phyloP scores from a whole-genome alignment of 2,888 invertebrate genomes.

The Sicus ferrugineus region DNA sequence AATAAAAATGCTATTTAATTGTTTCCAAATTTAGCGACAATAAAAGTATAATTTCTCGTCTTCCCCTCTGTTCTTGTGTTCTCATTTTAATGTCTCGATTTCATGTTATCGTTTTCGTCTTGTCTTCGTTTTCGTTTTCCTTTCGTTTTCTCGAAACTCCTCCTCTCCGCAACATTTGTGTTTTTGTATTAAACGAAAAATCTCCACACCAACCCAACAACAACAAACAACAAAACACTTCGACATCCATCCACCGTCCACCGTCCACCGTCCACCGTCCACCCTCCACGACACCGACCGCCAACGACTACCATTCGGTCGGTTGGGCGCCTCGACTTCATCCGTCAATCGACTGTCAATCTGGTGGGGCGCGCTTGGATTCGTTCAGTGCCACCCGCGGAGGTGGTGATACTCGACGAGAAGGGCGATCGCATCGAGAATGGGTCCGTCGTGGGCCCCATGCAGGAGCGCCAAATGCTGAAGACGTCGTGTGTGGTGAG shows the following conservation, averaged over 20 bases:
- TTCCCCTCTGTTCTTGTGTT: constrained; percentile 17
- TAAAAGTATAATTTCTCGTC: constrained; percentile 30
- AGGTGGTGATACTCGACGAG: constrained; percentile 74
- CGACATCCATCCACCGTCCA: constrained; percentile 30
- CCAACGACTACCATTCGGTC: constrained; percentile 10
- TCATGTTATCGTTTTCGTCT: constrained; percentile 9
- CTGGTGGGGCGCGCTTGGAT: neutral
- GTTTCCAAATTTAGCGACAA: constrained; percentile 24
- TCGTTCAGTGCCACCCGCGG: constrained; percentile 84
- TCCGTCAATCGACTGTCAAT: neutral
- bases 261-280: too few relatives aligned
- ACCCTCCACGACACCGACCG: constrained; percentile 27
- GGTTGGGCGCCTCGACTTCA: neutral
- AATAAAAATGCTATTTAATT: constrained; percentile 45
- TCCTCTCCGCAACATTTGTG: constrained; percentile 26
- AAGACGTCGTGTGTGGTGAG: constrained; percentile 68
- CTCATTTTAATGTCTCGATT: constrained; percentile 25
- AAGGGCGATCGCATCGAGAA: constrained; percentile 72
- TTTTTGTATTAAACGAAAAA: constrained; percentile 34
- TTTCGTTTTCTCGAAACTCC: constrained; percentile 11
- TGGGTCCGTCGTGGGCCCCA: constrained; percentile 61
- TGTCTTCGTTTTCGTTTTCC: constrained; percentile 17
- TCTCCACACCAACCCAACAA: constrained; percentile 22
- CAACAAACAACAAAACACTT: constrained; percentile 27
- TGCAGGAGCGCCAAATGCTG: constrained; percentile 62